Evolutionary conservation across 2,888 invertebrate species (phyloP).

Genomic region (Pheosia gnoma): DNA sequence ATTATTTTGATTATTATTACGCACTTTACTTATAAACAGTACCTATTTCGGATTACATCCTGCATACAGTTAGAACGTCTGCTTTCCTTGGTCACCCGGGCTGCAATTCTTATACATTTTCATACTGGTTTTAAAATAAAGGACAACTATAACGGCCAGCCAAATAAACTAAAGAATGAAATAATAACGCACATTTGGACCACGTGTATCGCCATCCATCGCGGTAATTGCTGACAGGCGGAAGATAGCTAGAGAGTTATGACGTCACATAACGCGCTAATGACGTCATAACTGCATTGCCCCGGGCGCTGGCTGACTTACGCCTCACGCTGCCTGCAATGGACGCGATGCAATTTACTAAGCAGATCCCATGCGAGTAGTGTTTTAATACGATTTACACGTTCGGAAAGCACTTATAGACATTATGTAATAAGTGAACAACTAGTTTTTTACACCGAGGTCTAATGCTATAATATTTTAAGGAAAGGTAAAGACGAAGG

Average conservation of each 20-base stretch:
- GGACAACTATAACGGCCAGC: conserved; percentile 27
- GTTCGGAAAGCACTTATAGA: conserved; percentile 37
- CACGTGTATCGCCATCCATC: conserved; percentile 72
- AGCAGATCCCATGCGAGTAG: conserved; percentile 47
- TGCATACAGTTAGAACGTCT: too few species aligned
- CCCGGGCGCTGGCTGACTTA: conserved; percentile 60
- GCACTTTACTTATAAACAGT: too few species aligned
- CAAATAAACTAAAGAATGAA: conserved; percentile 47
- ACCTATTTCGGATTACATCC: too few species aligned
- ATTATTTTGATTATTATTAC: too few species aligned
- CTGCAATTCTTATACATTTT: conserved; percentile 6
- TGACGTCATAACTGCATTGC: conserved; percentile 81
- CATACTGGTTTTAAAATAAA: conserved; percentile 26
- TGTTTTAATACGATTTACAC: conserved; percentile 53
- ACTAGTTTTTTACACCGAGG: conserved; percentile 25
- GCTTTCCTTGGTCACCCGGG: too few species aligned
- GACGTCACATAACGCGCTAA: conserved; percentile 80
- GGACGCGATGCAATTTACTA: conserved; percentile 65
- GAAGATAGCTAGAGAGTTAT: conserved; percentile 77
- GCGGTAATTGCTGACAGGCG: conserved; percentile 77
- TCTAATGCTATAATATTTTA: conserved; percentile 2
- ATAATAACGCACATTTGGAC: conserved; percentile 65
- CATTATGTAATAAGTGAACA: conserved; percentile 33
- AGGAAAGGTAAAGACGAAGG: background rate
- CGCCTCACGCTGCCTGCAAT: conserved; percentile 57